Conservation (phyloP, 2,888 invertebrate genomes). For the Pandemis cinnamomeana region DNA sequence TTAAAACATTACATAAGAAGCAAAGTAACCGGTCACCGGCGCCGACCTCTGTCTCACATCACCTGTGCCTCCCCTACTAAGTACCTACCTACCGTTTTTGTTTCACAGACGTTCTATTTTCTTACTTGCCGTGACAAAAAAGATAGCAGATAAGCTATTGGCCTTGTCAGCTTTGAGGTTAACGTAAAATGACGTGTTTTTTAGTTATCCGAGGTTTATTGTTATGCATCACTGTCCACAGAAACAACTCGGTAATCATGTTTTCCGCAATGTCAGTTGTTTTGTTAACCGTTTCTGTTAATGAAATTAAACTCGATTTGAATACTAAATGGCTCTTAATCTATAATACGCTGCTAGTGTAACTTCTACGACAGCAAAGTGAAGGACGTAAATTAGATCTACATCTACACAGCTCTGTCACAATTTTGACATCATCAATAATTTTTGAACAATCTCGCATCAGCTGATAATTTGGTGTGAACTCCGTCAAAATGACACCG, state of each 20-base stretch:
- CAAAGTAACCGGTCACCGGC: neutral
- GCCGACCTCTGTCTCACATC: conserved; percentile 17
- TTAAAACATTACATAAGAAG: conserved; percentile 1
- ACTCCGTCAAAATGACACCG: too few relatives aligned
- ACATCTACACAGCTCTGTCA: too few relatives aligned
- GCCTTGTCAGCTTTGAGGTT: conserved; percentile 32
- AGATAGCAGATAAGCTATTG: conserved; percentile 13
- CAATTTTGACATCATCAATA: too few relatives aligned
- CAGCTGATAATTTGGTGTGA: too few relatives aligned
- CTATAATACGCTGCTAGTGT: too few relatives aligned
- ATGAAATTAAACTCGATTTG: neutral
- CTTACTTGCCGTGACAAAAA: conserved; percentile 11
- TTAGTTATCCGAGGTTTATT: conserved; percentile 2
- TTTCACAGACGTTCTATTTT: conserved; percentile 26
- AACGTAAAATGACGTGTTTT: conserved; percentile 8
- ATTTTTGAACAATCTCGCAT: too few relatives aligned
- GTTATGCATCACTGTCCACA: conserved; percentile 16
- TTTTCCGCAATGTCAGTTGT: neutral
- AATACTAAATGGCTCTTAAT: neutral
- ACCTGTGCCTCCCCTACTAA: conserved; percentile 8
- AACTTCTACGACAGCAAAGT: too few relatives aligned
- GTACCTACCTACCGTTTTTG: conserved; percentile 17
- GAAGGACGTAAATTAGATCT: too few relatives aligned
- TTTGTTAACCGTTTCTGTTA: neutral
- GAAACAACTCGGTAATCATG: too few relatives aligned